These are phyloP conservation scores for Gavialis gangeticus DNA, from an alignment of 2,113 vertebrate species.

Conservation along the genomic window DNA sequence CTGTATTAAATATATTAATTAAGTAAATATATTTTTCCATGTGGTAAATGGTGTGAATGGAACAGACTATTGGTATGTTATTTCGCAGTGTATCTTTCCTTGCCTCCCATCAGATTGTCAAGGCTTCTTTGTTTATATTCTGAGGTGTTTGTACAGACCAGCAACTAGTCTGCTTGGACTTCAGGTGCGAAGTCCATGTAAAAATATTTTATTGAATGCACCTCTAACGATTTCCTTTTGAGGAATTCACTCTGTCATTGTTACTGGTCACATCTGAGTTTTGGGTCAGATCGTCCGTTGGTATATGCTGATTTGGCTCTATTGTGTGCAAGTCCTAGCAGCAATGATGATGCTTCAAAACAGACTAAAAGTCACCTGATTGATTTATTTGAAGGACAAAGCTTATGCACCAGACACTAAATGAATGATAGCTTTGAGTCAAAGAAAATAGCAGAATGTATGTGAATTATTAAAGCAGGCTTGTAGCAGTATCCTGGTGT, in stretches of 20 bases:
- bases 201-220: not conserved
- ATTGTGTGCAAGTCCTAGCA: not conserved
- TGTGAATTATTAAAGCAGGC: not conserved
- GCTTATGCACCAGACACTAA: not conserved
- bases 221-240: not conserved
- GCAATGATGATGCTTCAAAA: not conserved
- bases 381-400: not conserved
- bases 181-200: not conserved
- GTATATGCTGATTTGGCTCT: not conserved
- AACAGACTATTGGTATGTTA: not conserved
- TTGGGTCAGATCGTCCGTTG: not conserved
- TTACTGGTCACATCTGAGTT: not conserved
- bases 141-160: not conserved
- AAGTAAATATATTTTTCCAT: not conserved
- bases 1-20: not conserved
- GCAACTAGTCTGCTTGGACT: not conserved
- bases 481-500: not conserved
- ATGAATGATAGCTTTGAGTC: not conserved
- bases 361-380: not conserved
- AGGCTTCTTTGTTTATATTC: not conserved
- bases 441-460: not conserved
- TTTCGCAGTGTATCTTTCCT: not conserved
- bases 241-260: not conserved
- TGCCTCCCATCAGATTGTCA: not conserved
- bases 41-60: not conserved